A percentile compares a stretch with the other conserved stretches of the same genome.
phyloP scores from a whole-genome alignment of 2,113 vertebrate genomes.

The Carassius auratus region DNA sequence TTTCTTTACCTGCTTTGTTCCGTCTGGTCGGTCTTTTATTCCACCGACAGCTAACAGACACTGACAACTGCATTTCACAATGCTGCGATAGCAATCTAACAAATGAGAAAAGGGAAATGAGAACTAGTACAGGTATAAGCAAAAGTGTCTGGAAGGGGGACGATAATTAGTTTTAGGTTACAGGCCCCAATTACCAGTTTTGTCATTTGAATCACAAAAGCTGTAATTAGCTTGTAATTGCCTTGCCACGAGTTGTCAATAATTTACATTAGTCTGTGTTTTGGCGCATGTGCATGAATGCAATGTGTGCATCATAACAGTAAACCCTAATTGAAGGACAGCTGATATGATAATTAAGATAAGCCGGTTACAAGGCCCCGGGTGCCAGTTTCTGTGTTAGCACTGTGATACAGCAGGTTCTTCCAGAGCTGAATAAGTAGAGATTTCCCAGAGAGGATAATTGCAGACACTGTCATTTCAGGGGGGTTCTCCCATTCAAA shows the following conservation, averaged over 20 bases:
- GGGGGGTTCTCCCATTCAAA: constrained; percentile 6
- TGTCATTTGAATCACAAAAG: constrained; percentile 61
- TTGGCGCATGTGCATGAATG: constrained; percentile 50
- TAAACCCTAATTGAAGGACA: constrained; percentile 59
- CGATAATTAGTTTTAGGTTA: constrained; percentile 56
- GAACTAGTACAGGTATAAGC: neutral
- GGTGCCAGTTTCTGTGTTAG: constrained; percentile 61
- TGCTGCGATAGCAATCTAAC: neutral
- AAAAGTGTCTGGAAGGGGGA: constrained; percentile 12
- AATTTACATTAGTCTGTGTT: constrained; percentile 66
- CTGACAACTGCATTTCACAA: neutral
- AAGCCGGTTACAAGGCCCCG: constrained; percentile 58
- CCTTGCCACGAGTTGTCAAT: constrained; percentile 60
- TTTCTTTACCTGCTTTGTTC: constrained; percentile 12
- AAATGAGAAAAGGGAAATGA: constrained; percentile 39
- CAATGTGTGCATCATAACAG: constrained; percentile 52
- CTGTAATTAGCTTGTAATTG: constrained; percentile 60
- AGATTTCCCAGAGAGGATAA: neutral
- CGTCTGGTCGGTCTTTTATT: neutral
- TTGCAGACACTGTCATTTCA: neutral
- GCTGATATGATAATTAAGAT: constrained; percentile 72
- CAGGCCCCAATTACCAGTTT: constrained; percentile 52
- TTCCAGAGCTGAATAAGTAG: constrained; percentile 40
- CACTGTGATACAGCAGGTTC: constrained; percentile 65
- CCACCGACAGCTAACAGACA: neutral